A percentile compares a stretch with the other conserved stretches of the same genome.
phyloP scores from a whole-genome alignment of 2,113 vertebrate genomes.

The Pseudopodoces humilis region DNA sequence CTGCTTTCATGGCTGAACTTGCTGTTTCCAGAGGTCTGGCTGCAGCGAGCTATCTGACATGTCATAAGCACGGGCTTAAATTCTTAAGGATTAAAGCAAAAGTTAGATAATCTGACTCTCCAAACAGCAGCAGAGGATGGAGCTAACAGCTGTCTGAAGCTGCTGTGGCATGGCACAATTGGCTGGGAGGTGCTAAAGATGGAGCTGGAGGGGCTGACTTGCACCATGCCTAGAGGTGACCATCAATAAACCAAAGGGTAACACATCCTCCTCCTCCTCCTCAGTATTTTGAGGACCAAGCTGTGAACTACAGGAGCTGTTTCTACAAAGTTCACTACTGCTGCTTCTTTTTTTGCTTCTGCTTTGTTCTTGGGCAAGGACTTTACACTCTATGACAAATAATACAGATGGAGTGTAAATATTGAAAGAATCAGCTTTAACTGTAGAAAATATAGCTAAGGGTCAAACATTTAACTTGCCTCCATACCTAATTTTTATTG shows the following conservation, averaged over 20 bases:
- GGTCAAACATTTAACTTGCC: neutral
- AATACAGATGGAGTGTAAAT: neutral
- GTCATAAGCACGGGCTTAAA: neutral
- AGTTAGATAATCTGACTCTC: neutral
- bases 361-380: neutral
- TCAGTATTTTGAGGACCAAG: neutral
- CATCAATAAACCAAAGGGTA: neutral
- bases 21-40: neutral
- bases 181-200: neutral
- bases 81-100: conserved; percentile 10
- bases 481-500: neutral
- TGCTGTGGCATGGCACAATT: neutral
- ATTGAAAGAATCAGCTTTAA: neutral
- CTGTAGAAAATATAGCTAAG: neutral
- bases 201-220: neutral
- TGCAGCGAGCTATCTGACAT: neutral
- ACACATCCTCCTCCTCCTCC: neutral
- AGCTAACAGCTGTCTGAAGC: neutral
- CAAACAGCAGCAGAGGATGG: neutral
- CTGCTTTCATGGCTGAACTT: neutral
- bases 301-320: neutral
- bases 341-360: neutral
- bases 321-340: neutral
- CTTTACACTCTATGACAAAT: neutral
- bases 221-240: neutral